These are phyloP conservation scores for Neoniphon sammara DNA, from an alignment of 2,797 vertebrate species.

Conservation along the genomic window DNA sequence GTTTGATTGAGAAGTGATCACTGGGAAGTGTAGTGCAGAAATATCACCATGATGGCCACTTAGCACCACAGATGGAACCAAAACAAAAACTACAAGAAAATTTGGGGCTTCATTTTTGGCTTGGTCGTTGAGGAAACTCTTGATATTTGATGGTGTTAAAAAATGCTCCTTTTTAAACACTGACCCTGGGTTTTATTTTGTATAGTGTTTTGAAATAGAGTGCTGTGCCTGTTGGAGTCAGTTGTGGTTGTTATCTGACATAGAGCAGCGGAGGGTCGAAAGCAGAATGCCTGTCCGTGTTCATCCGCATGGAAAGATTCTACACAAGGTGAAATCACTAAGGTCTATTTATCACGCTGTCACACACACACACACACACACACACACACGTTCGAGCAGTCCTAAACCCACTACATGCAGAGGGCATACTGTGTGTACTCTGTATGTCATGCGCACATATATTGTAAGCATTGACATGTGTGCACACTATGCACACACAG, in stretches of 20 bases:
- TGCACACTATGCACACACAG: neutral
- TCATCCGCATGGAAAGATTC: neutral
- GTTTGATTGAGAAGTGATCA: too few relatives aligned
- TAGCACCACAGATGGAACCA: too few relatives aligned
- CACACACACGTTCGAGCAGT: neutral
- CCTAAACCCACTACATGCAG: neutral
- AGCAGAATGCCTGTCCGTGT: constrained; percentile 3
- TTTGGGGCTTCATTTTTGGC: too few relatives aligned
- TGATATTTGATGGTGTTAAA: too few relatives aligned
- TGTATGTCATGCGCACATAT: neutral
- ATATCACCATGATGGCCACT: too few relatives aligned
- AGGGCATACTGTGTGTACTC: neutral
- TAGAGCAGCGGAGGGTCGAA: neutral
- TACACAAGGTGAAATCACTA: neutral
- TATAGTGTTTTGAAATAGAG: too few relatives aligned
- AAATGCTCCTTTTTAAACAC: too few relatives aligned
- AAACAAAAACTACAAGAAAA: too few relatives aligned
- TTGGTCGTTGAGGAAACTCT: too few relatives aligned
- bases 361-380: neutral
- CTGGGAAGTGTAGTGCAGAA: too few relatives aligned
- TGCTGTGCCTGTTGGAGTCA: too few relatives aligned
- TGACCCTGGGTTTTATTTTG: too few relatives aligned
- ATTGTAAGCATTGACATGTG: neutral
- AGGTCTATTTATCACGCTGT: constrained; percentile 28
- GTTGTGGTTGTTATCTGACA: constrained; percentile 5